A percentile compares a stretch with the other conserved stretches of the same genome.
These are phyloP conservation scores for Pelecanoides urinatrix DNA, from an alignment of 2,113 vertebrate genomes.

Conservation along the genomic window DNA sequence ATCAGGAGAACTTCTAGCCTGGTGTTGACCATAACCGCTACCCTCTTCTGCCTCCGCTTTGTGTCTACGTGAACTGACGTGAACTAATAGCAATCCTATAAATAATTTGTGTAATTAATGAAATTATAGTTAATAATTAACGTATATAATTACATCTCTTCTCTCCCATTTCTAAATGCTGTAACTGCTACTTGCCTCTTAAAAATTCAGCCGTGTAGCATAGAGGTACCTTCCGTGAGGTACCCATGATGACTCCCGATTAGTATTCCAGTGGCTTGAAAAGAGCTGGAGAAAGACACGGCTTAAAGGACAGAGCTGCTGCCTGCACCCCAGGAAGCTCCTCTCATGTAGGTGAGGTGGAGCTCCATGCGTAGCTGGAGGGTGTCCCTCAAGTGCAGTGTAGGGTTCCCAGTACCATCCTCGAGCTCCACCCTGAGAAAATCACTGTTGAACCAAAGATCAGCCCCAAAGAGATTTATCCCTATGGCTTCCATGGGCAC, in stretches of 20 bases:
- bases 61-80: neutral
- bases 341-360: accelerated
- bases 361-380: accelerated
- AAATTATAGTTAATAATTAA: neutral
- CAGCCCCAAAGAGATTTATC: neutral
- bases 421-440: accelerated
- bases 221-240: neutral
- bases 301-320: neutral
- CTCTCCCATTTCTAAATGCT: neutral
- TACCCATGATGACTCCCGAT: accelerated
- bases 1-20: neutral
- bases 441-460: neutral
- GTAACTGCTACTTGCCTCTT: neutral
- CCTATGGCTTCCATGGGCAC: neutral
- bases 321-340: accelerated
- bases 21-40: neutral
- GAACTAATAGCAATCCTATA: neutral
- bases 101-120: neutral
- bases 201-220: accelerated
- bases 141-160: neutral
- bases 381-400: neutral
- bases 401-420: neutral
- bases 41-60: neutral
- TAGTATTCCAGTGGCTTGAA: neutral
- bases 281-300: neutral